Conservation (phyloP, 2,113 vertebrate species). For the Nannobrachium achirus region DNA sequence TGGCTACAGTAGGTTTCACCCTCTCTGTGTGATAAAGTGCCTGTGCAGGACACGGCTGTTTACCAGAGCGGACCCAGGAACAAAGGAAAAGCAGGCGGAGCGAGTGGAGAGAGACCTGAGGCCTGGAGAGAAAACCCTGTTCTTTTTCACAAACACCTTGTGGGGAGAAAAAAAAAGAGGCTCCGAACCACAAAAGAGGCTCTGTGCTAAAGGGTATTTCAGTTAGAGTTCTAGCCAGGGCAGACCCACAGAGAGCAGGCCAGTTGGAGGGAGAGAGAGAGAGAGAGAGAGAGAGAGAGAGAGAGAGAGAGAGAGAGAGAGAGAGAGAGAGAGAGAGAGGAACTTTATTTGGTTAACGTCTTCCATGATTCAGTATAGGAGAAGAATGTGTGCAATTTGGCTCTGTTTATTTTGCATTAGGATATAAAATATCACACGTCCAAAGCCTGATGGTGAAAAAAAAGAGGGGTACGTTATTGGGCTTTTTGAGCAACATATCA, state of each 20-base stretch:
- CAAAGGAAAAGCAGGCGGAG: constrained; percentile 29
- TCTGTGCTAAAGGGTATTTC: constrained; percentile 69
- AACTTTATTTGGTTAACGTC: constrained; percentile 67
- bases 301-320: constrained; percentile 27
- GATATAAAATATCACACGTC: constrained; percentile 69
- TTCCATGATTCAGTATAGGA: constrained; percentile 52
- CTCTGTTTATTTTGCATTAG: constrained; percentile 70
- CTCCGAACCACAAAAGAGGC: constrained; percentile 71
- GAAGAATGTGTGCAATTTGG: constrained; percentile 64
- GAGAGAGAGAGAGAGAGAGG: constrained; percentile 45
- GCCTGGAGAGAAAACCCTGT: constrained; percentile 62
- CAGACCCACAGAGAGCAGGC: constrained; percentile 62
- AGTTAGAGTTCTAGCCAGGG: constrained; percentile 71
- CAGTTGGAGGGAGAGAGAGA: not conserved
- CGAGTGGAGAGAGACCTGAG: constrained; percentile 42
- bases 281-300: not conserved
- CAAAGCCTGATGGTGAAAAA: constrained; percentile 37
- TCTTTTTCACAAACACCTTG: constrained; percentile 77
- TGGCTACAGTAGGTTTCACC: constrained; percentile 20
- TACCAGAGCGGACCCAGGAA: constrained; percentile 53
- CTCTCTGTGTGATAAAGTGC: constrained; percentile 53
- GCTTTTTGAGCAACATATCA: constrained; percentile 42
- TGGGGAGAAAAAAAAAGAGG: constrained; percentile 32
- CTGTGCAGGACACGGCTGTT: constrained; percentile 61
- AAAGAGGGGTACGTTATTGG: constrained; percentile 42